Conservation (phyloP, 2,797 vertebrate species). For the Sparidentex hasta region DNA sequence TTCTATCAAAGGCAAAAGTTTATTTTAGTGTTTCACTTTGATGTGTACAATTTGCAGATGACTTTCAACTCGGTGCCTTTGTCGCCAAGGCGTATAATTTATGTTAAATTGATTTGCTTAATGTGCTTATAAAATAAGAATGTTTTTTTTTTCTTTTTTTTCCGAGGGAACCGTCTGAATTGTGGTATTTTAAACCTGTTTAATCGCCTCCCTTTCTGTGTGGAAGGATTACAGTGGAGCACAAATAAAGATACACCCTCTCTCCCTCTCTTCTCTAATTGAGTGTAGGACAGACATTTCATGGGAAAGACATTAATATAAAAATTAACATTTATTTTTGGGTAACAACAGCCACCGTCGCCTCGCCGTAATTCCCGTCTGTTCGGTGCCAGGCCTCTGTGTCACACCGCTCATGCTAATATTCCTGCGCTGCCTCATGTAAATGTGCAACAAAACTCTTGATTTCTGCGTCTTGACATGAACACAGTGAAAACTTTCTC, state of each 20-base stretch:
- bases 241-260: slow-evolving; percentile 81
- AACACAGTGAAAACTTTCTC: not conserved
- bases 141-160: slow-evolving; percentile 76
- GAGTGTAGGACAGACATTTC: slow-evolving; percentile 75
- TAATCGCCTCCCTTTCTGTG: slow-evolving; percentile 85
- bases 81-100: slow-evolving; percentile 87
- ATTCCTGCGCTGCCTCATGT: slow-evolving; percentile 18
- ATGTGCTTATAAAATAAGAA: slow-evolving; percentile 89
- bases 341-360: slow-evolving; percentile 56
- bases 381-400: slow-evolving; percentile 28
- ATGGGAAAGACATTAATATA: slow-evolving; percentile 75
- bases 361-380: slow-evolving; percentile 49
- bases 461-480: not conserved
- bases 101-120: slow-evolving; percentile 91
- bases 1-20: slow-evolving; percentile 83
- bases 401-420: slow-evolving; percentile 21
- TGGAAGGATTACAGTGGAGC: slow-evolving; percentile 83
- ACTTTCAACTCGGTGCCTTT: slow-evolving; percentile 87
- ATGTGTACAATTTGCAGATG: slow-evolving; percentile 85
- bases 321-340: slow-evolving; percentile 80
- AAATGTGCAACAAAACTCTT: slow-evolving; percentile 14
- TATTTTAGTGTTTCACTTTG: slow-evolving; percentile 87
- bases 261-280: slow-evolving; percentile 78
- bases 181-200: slow-evolving; percentile 88
- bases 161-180: slow-evolving; percentile 82